Evolutionary conservation across 2,797 vertebrate species (phyloP), one percentile per base, ranked within the genome.

Genomic region (Diglossa cyanea): DNA sequence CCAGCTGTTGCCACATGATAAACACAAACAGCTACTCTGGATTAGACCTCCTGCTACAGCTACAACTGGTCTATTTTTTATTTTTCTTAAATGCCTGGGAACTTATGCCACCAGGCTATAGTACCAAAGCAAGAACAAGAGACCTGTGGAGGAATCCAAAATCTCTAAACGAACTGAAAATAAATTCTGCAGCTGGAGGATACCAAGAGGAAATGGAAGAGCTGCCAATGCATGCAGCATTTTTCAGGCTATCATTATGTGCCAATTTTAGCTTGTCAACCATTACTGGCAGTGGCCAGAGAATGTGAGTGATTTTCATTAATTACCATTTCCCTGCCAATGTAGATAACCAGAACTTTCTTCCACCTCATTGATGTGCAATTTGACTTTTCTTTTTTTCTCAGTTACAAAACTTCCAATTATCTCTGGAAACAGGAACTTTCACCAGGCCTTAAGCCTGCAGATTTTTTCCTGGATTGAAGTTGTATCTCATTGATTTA

Each of bases 211-310:
- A 92, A 80, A 91, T 91, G 26, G 17, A 85, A 88, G 30, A 93
- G 54, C 50, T 92, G 93, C 91, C 95, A 94, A 92, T 40, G 65
- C 6, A 68, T 51, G 89, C 84, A 91, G 88, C 54, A 74, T 74
- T 94, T 95, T 93, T 85, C 6, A 18, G 65, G 45, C 75, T 92
- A 37, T 92, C 37, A 17, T 68, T 78, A 5, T 65, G 73, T 92
- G 92, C 89, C 95, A 92, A 68, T 88, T 96, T 92, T 89, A 93
- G 91, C 87, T 96, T 89, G 63, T 93, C 63, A 86, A 2, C 81
- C n/a, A 44, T 42, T 93, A 67, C 66, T 95, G 75, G 85, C 85
- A 91, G 47, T 70, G 91, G 78, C n/a, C 72, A 94, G 61, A 75
- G 72, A 89, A 82, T 39, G 30, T 23, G 81, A 90, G 14, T 74